These are phyloP conservation scores for Cyphomyrmex costatus DNA, from an alignment of 1,140 invertebrate genomes.

Conservation along the genomic window DNA sequence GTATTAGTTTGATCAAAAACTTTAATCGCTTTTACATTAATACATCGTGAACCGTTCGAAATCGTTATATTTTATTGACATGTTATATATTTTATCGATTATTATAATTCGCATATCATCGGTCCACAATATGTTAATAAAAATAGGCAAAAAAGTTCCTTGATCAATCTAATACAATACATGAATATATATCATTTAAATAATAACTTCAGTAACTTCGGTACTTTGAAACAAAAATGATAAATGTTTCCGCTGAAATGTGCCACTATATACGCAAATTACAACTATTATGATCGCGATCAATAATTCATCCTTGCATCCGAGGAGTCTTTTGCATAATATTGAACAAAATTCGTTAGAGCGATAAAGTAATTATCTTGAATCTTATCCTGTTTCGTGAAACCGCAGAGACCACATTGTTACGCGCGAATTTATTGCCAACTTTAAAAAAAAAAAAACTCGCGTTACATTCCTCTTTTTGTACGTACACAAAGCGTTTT, in stretches of 20 bases:
- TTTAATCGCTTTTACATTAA: not conserved
- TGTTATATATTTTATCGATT: not conserved
- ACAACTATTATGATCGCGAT: conserved; percentile 33
- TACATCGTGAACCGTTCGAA: not conserved
- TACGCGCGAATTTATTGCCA: conserved; percentile 73
- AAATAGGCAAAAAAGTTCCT: not conserved
- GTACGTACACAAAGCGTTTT: conserved; percentile 79
- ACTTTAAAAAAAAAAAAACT: conserved; percentile 67
- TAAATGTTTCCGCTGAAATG: conserved; percentile 7
- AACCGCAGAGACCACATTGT: conserved; percentile 65
- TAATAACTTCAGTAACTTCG: not conserved
- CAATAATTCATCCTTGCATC: conserved; percentile 65
- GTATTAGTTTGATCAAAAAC: not conserved
- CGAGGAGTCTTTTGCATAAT: conserved; percentile 42
- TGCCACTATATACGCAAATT: not conserved
- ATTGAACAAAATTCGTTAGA: conserved; percentile 37
- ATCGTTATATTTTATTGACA: not conserved
- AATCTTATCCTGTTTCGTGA: conserved; percentile 1
- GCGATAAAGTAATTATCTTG: conserved; percentile 56
- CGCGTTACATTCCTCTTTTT: conserved; percentile 85
- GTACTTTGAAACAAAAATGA: not conserved
- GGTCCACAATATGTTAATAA: not conserved
- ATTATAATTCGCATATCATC: not conserved
- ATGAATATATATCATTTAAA: not conserved
- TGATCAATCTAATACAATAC: conserved; percentile 16